phyloP scores from a whole-genome alignment of 2,797 vertebrate species.

The Eulemur rubriventer region DNA sequence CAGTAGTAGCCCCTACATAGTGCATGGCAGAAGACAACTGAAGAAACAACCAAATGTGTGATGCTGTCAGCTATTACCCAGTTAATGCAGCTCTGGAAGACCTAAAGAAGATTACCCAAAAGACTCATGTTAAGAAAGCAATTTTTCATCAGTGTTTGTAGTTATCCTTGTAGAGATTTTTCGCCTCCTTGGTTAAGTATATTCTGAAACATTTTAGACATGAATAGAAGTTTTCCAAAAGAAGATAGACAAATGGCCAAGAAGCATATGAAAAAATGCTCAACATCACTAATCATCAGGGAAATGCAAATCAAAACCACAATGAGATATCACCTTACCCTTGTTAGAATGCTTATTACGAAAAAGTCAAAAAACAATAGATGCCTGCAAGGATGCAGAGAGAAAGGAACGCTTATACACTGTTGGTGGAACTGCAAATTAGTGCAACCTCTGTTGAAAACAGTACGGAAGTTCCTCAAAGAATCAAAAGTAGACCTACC shows the following conservation, averaged over 20 bases:
- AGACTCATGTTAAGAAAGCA: background rate
- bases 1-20: background rate
- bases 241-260: background rate
- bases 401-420: background rate
- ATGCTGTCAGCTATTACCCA: background rate
- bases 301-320: background rate
- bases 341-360: background rate
- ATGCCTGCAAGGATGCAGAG: background rate
- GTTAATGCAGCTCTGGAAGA: background rate
- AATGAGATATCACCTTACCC: background rate
- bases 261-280: background rate
- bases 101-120: too few relatives aligned
- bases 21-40: background rate
- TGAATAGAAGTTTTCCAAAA: background rate
- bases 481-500: background rate
- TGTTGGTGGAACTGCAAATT: background rate
- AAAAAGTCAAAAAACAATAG: background rate
- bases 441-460: background rate
- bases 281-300: background rate
- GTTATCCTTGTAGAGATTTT: background rate
- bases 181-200: background rate
- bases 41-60: background rate
- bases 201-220: background rate
- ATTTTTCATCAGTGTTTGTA: background rate
- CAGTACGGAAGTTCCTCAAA: background rate